Base-by-base conservation (phyloP, 2,797 vertebrate genomes). In the Pseudochirops corinnae region DNA sequence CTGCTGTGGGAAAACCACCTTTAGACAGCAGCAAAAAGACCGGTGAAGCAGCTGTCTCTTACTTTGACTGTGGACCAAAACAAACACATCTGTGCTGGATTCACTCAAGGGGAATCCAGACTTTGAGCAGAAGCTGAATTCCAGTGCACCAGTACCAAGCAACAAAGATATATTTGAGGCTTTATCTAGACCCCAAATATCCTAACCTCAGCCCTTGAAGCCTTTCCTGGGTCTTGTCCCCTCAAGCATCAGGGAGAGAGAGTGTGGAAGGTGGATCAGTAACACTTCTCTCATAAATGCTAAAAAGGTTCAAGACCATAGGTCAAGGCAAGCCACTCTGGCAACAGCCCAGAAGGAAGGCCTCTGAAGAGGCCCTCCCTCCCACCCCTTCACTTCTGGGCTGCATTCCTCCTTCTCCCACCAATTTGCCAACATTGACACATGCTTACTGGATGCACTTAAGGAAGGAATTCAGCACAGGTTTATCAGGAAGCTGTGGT, bases 321-420 rank as follows among this genome's bases (percentile, higher is more conserved):
- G 39, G 74, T 82, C 74, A 82, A 82, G 74, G 74, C 74, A 82
- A 82, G 39, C 74, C 74, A 46, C 21, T 24, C 39, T 82, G 74
- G 74, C 74, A 82, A 46, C 74, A 82, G 74, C 74, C 74, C 74
- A 82, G 74, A 82, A 82, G 74, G 74, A 82, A 82, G 74, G 74
- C 74, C 74, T 82, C 74, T 26, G 39, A 26, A 82, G 74, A 82
- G 74, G 67, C 67, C 67, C 67, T 5, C 74, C 74, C 74, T 46
- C 74, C 74, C 74, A 26, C 74, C 74, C 74, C 67, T 82, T 82
- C 74, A 82, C 74, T 82, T 82, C 74, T 82, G 74, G 74, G 74
- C 74, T 82, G 74, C 46, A 46, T 82, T 82, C 74, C 39, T 82
- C 74, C 74, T 26, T 46, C 39, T 82, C 39, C 21, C 74, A 46